Evolutionary conservation across 2,888 invertebrate genomes (phyloP).

Genomic region (Entomobrya proxima): DNA sequence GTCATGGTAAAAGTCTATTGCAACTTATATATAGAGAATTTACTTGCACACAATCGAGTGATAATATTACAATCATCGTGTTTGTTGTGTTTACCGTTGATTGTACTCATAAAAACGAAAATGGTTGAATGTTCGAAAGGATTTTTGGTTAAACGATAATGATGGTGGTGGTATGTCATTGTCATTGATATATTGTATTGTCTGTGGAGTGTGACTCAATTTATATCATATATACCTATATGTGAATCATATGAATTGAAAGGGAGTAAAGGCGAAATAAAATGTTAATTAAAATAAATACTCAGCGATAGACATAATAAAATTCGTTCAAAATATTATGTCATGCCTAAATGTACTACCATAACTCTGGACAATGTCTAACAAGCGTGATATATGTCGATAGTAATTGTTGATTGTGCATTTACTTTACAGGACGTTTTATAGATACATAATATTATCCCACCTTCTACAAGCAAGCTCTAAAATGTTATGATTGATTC

Average conservation of each 20-base stretch:
- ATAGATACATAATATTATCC: not conserved
- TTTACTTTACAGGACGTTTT: no score
- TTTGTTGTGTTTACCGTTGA: not conserved
- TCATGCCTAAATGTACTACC: no score
- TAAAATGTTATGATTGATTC: not conserved
- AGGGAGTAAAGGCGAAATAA: not conserved
- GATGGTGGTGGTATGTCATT: not conserved
- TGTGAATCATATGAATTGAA: not conserved
- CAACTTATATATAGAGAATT: slow-evolving; percentile 4
- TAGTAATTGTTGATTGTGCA: no score
- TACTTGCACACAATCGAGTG: slow-evolving; percentile 53
- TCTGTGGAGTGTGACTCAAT: not conserved
- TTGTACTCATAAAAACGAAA: not conserved
- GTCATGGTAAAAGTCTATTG: slow-evolving; percentile 33
- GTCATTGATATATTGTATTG: not conserved
- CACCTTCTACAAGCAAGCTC: not conserved
- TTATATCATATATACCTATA: not conserved
- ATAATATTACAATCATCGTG: not conserved
- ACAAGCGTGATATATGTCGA: no score
- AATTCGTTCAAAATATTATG: slow-evolving; percentile 27
- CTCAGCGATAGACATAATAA: slow-evolving; percentile 27
- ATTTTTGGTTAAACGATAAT: not conserved
- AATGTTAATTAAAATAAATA: slow-evolving; percentile 51
- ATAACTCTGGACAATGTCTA: no score
- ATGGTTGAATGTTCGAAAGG: not conserved